Evolutionary conservation across 2,113 vertebrate species (phyloP).

Genomic region (Euleptes europaea): DNA sequence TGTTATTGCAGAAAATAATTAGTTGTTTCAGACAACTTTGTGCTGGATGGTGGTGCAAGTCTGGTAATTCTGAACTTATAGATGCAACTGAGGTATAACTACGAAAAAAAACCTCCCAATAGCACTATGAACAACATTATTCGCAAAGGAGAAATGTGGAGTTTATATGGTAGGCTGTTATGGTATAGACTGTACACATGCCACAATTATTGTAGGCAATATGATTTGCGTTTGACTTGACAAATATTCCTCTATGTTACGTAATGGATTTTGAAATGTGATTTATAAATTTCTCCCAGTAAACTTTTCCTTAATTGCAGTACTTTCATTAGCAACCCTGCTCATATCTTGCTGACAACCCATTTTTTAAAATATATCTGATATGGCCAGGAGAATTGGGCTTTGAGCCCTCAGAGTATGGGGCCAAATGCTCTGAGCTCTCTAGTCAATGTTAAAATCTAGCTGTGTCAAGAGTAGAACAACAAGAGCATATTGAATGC

Average conservation of each 20-base stretch:
- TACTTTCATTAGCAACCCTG: conserved; percentile 18
- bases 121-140: not conserved
- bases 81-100: not conserved
- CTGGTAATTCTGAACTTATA: not conserved
- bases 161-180: not conserved
- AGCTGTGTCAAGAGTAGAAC: not conserved
- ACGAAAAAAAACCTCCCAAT: not conserved
- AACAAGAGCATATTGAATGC: not conserved
- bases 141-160: not conserved
- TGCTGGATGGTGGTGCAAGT: not conserved
- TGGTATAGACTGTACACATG: not conserved
- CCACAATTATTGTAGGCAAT: conserved; percentile 1
- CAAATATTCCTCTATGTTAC: not conserved
- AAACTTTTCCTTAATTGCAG: not conserved
- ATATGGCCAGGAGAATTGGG: not conserved
- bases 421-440: conserved; percentile 2
- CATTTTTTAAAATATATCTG: not conserved
- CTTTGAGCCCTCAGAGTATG: not conserved
- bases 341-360: not conserved
- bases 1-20: not conserved
- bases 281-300: conserved; percentile 42
- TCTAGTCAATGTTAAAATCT: not conserved
- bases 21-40: no score
- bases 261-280: conserved; percentile 1
- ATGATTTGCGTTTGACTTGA: conserved; percentile 11